Evolutionary conservation across 2,888 invertebrate species (phyloP), one percentile per base, ranked within the genome.

Genomic region (Galerucella nymphaeae): DNA sequence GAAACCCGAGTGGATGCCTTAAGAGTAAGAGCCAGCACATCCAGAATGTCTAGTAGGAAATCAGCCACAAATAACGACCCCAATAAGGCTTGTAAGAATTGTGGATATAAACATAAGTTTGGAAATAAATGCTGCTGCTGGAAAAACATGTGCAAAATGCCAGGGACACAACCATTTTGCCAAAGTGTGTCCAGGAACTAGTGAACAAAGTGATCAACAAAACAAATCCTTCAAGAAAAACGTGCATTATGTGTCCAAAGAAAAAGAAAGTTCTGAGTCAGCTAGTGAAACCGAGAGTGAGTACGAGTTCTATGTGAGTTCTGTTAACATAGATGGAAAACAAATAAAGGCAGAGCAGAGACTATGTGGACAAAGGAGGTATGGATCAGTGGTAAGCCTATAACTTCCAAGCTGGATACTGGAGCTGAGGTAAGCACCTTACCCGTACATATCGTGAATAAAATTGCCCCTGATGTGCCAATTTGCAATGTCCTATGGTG

Each of bases 371-470:
- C 65, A 6, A 59, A 66, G 30, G 42, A 71, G 23, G 48, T 76
- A 18, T 55, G n/a, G 14, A 30, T 76, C 8, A 68, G 71, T 45
- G 57, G 59, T 70, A 68, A 66, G 38, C 55, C 45, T 42, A 68
- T 75, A n/a, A 58, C 45, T 18, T 76, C 73, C 69, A 76, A 75
- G 62, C 53, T 76, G 38, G 73, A 75, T 45, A 66, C 75, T 18
- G 76, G 71, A 65, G 70, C 76, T 20, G 76, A 77, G 58, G 74
- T 77, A 16, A 77, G 71, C 61, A 61, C 64, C 9, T 38, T 76
- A 50, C 71, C 76, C n/a, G 13, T 66, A 16, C 14, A 70, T 50
- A 41, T 74, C 13, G 69, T 66, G 23, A 68, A 71, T 18, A 18
- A 61, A 64, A 50, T 72, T 14, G 45, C 66, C 59, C 45, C n/a